Conservation (phyloP, 2,797 vertebrate genomes). For the Chromis chromis region DNA sequence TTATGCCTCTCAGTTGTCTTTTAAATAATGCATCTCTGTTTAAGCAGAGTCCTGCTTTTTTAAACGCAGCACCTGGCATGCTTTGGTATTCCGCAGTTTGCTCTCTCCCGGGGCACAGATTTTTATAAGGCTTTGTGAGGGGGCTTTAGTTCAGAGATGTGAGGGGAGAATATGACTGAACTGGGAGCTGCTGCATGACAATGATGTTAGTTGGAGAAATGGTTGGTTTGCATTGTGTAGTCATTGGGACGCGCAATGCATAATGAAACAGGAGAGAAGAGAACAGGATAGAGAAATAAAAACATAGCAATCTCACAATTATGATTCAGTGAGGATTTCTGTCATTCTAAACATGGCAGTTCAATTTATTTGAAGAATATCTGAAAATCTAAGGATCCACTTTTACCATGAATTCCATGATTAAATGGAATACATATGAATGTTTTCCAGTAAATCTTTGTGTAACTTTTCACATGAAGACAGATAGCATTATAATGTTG, state of each 20-base stretch:
- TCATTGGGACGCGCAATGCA: slow-evolving; percentile 35
- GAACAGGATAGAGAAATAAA: slow-evolving; percentile 23
- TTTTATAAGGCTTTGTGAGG: slow-evolving; percentile 74
- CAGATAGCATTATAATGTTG: background rate
- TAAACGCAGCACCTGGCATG: slow-evolving; percentile 67
- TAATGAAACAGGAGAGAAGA: slow-evolving; percentile 40
- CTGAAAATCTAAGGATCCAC: background rate
- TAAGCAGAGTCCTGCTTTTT: slow-evolving; percentile 69
- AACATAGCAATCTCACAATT: slow-evolving; percentile 15
- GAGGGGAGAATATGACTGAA: slow-evolving; percentile 67
- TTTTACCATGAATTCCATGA: background rate
- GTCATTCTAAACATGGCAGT: background rate
- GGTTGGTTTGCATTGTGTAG: slow-evolving; percentile 57
- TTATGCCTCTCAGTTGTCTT: slow-evolving; percentile 80
- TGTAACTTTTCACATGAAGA: background rate
- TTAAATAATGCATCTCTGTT: slow-evolving; percentile 82
- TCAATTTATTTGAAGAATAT: background rate
- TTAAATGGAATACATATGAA: background rate
- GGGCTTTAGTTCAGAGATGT: slow-evolving; percentile 72
- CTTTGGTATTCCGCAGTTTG: slow-evolving; percentile 73
- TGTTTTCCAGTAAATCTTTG: background rate
- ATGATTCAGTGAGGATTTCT: slow-evolving; percentile 23
- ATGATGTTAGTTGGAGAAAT: slow-evolving; percentile 63
- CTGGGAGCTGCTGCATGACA: slow-evolving; percentile 73
- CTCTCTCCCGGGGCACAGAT: slow-evolving; percentile 66